phyloP scores from a whole-genome alignment of 2,113 vertebrate genomes.

The Thryonomys swinderianus region DNA sequence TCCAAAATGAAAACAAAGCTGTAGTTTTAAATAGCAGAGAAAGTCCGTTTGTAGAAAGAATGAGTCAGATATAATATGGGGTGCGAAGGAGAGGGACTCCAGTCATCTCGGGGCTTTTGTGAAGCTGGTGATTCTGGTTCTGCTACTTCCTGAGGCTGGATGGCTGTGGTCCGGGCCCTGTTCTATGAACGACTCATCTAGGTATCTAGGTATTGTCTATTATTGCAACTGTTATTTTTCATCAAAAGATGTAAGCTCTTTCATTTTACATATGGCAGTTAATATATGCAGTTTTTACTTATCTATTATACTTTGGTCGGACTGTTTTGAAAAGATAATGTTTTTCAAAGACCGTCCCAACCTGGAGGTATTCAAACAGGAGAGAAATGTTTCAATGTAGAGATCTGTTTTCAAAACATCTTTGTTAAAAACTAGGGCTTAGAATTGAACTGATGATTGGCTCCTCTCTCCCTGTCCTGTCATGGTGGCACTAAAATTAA shows the following conservation, averaged over 20 bases:
- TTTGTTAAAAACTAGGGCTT: conserved; percentile 14
- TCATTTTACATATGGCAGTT: not conserved
- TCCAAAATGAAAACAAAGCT: not conserved
- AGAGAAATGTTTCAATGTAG: not conserved
- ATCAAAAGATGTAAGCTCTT: not conserved
- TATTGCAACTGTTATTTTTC: not conserved
- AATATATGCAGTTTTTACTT: not conserved
- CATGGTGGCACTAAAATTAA: conserved; percentile 35
- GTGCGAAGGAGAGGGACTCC: not conserved
- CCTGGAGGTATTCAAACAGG: not conserved
- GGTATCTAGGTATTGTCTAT: not conserved
- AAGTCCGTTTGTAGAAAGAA: not conserved
- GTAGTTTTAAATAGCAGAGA: not conserved
- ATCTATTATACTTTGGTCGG: not conserved
- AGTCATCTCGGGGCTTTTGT: not conserved
- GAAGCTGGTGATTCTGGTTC: not conserved
- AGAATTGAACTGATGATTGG: not conserved
- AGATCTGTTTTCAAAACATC: not conserved
- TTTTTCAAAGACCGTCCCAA: not conserved
- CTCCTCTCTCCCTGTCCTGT: not conserved
- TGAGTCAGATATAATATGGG: not conserved
- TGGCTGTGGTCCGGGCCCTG: not conserved
- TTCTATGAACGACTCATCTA: not conserved
- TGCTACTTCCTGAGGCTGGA: not conserved
- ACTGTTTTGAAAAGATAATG: not conserved